Conservation (phyloP, 2,113 vertebrate species). For the Chloroceryle aenea region DNA sequence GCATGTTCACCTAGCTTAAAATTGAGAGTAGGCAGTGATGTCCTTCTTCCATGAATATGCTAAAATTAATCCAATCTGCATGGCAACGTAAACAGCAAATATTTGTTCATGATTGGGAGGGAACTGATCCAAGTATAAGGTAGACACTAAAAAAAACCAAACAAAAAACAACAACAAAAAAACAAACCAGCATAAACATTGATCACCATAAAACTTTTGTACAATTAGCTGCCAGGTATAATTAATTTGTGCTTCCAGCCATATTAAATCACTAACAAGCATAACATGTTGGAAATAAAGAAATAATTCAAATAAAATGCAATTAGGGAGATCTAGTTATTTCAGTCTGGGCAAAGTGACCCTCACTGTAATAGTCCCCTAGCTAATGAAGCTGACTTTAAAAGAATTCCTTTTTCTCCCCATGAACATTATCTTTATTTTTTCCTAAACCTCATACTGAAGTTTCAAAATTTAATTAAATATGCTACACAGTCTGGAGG, state of each 20-base stretch:
- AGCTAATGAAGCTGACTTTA: slow-evolving; percentile 64
- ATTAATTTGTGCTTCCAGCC: slow-evolving; percentile 66
- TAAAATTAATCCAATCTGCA: slow-evolving; percentile 70
- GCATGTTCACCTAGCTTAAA: slow-evolving; percentile 46
- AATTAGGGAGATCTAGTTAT: slow-evolving; percentile 59
- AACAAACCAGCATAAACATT: background rate
- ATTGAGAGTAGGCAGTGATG: slow-evolving; percentile 9
- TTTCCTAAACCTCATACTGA: slow-evolving; percentile 32
- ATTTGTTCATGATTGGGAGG: slow-evolving; percentile 56
- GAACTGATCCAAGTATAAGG: slow-evolving; percentile 39
- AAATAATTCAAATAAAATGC: slow-evolving; percentile 68
- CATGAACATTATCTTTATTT: slow-evolving; percentile 51
- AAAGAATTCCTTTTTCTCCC: slow-evolving; percentile 41
- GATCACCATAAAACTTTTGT: slow-evolving; percentile 37
- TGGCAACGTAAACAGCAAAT: slow-evolving; percentile 60
- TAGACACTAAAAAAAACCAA: background rate
- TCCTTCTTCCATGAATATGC: slow-evolving; percentile 54
- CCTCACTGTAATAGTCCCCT: slow-evolving; percentile 25
- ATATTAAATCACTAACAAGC: slow-evolving; percentile 70
- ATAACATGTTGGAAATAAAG: slow-evolving; percentile 70
- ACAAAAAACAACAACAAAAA: background rate
- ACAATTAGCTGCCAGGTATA: slow-evolving; percentile 55
- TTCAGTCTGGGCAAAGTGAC: slow-evolving; percentile 68
- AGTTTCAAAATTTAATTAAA: slow-evolving; percentile 62
- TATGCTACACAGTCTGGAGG: slow-evolving; percentile 14